phyloP scores from a whole-genome alignment of 2,888 invertebrate genomes.

The Chesias legatella region DNA sequence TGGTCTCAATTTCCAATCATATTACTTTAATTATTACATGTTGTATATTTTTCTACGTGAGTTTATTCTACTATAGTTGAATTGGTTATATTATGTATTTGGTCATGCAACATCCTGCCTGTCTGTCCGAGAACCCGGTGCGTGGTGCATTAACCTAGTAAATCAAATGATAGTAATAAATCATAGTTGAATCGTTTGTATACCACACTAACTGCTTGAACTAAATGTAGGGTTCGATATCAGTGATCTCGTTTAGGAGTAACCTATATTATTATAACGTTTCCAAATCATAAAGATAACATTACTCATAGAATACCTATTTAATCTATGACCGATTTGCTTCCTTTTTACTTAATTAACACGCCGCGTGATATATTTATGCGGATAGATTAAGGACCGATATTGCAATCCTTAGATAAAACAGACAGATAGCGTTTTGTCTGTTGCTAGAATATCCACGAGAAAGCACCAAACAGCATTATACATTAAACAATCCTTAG shows the following conservation, averaged over 20 bases:
- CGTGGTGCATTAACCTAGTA: conserved; percentile 43
- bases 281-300: neutral
- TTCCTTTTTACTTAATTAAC: no score
- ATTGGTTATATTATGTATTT: conserved; percentile 25
- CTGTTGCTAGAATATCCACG: no score
- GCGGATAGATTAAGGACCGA: neutral
- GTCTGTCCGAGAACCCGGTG: conserved; percentile 34
- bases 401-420: no score
- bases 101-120: conserved; percentile 42
- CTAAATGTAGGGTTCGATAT: conserved; percentile 5
- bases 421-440: no score
- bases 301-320: no score
- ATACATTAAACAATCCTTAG: no score
- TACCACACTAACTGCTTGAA: conserved; percentile 2
- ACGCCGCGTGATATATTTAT: conserved; percentile 5
- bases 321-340: no score
- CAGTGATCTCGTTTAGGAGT: conserved; percentile 3
- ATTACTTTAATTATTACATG: no score
- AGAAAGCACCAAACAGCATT: no score
- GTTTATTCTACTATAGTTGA: conserved; percentile 7
- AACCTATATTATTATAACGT: neutral
- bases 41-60: no score
- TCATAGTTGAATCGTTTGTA: conserved; percentile 14
- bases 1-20: conserved; percentile 14
- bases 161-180: conserved; percentile 35